Evolutionary conservation across 2,888 invertebrate species (phyloP), one percentile per base, ranked within the genome.

Genomic region (Molanna angustata): DNA sequence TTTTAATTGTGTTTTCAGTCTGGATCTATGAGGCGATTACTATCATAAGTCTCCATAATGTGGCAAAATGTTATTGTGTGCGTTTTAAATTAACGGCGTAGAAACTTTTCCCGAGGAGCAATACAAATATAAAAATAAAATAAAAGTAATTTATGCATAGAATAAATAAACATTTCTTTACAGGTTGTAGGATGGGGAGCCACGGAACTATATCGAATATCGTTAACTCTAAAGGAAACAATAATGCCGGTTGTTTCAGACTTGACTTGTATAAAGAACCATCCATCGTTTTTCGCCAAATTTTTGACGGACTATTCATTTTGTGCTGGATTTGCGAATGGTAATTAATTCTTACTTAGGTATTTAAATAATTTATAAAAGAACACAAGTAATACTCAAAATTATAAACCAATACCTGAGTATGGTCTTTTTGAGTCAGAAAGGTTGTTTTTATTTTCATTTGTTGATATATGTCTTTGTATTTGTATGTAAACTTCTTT

Each of bases 161-260:
- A n/a, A n/a, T n/a, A n/a, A n/a, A n/a, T n/a, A n/a, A n/a, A 22
- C 4, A 11, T 39, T 3, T 9, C 41, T 18, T 31, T 43, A 16
- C 40, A 59, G 59, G 40, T 55, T n/a, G 57, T 54, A 2, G 59
- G 57, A n/a, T 59, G 56, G 56, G 57, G 57, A 3, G 39, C 31
- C 16, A 52, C 43, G 2, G 32, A 44, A 17, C 11, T 13, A 11
- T 19, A 22, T 7, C 52, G 50, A 18, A 31, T 47, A 31, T 49
- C 57, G 2, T 9, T 13, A 3, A n/a, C 45, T 4, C 39, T 58
- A 35, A 27, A 39, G 16, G 42, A 56, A 13, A 32, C 48, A 13
- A 31, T 14, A 6, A 37, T 59, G 44, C 49, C 52, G 0, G 43
- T 59, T 1, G 35, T 16, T n/a, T 40, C 49, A 9, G 54, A 59